Conservation (phyloP, 2,888 invertebrate species). For the Drosophila nr. fundita region DNA sequence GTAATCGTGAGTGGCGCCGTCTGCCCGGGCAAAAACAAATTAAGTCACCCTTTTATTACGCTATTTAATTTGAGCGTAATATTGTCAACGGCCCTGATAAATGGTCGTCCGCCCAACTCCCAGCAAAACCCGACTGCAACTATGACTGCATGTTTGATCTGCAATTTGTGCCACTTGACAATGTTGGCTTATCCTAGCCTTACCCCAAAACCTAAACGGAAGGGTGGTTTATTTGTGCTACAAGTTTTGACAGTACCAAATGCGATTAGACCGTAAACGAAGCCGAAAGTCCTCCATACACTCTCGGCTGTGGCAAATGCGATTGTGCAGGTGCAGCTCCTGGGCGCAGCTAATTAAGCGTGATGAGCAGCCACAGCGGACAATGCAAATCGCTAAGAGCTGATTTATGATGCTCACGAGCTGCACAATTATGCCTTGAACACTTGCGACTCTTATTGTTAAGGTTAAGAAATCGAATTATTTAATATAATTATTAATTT, state of each 20-base stretch:
- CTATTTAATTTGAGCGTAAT: conserved; percentile 83
- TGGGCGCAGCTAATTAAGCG: conserved; percentile 54
- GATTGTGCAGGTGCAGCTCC: conserved; percentile 61
- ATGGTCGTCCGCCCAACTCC: conserved; percentile 53
- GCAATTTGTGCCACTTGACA: conserved; percentile 82
- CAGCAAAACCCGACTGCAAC: conserved; percentile 44
- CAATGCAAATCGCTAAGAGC: conserved; percentile 2
- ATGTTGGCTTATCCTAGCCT: conserved; percentile 28
- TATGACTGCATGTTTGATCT: conserved; percentile 74
- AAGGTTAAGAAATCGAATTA: neutral
- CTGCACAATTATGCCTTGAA: neutral
- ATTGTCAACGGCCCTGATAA: conserved; percentile 79
- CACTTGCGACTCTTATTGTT: neutral
- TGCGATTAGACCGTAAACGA: conserved; percentile 66
- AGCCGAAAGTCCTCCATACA: conserved; percentile 3
- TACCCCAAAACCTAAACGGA: conserved; percentile 62
- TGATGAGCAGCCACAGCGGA: conserved; percentile 37
- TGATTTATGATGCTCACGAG: conserved; percentile 57
- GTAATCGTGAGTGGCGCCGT: conserved; percentile 53
- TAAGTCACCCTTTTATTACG: conserved; percentile 84
- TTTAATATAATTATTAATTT: neutral
- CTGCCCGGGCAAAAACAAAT: conserved; percentile 78
- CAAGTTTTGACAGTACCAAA: conserved; percentile 64
- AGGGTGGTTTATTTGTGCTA: conserved; percentile 84
- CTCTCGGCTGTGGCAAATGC: conserved; percentile 43